phyloP scores from a whole-genome alignment of 2,113 vertebrate species.

The Dromas ardeola region DNA sequence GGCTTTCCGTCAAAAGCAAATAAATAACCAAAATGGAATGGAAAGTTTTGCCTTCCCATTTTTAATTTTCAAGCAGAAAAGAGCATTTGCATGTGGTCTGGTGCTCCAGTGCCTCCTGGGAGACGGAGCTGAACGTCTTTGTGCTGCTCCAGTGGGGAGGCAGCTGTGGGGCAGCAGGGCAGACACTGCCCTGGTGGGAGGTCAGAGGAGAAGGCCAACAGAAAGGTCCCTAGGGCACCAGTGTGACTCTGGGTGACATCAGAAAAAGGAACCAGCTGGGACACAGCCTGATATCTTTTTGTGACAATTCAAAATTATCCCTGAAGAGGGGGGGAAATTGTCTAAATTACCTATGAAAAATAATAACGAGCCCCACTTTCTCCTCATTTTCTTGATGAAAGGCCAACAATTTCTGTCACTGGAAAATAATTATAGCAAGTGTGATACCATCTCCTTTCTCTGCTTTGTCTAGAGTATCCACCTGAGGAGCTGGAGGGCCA shows the following conservation, averaged over 20 bases:
- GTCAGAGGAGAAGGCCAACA: background rate
- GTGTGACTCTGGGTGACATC: background rate
- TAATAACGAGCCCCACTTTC: background rate
- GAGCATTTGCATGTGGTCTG: background rate
- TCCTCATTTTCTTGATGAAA: background rate
- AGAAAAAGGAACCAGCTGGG: background rate
- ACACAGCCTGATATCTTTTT: background rate
- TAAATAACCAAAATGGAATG: background rate
- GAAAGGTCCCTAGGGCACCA: background rate
- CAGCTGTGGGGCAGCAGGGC: fast-evolving
- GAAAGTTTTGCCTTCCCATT: background rate
- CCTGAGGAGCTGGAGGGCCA: background rate
- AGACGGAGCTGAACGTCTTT: background rate
- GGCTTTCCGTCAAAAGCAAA: background rate
- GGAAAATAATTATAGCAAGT: background rate
- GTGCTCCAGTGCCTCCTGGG: background rate
- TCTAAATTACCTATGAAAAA: background rate
- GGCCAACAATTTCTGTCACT: background rate
- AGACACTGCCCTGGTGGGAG: background rate
- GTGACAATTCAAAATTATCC: background rate
- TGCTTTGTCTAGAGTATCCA: background rate
- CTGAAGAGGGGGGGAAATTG: background rate
- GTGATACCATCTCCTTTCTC: background rate
- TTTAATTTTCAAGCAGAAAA: background rate
- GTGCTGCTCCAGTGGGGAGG: fast-evolving